phyloP scores from a whole-genome alignment of 2,113 vertebrate genomes.

The Aspidoscelis tigris region DNA sequence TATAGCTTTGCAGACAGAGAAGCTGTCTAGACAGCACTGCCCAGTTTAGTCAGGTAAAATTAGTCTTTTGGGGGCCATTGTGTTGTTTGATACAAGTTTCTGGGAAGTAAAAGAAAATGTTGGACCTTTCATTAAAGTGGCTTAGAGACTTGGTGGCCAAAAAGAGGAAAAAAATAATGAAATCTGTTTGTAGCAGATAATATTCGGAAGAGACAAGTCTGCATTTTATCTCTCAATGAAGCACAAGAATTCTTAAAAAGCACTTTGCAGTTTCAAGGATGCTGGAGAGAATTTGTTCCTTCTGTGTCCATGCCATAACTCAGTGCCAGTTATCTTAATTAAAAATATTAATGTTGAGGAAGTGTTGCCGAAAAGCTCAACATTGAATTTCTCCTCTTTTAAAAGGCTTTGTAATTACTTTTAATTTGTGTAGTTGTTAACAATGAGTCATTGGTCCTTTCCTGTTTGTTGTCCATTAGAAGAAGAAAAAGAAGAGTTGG shows the following conservation, averaged over 20 bases:
- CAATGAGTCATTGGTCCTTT: too few relatives aligned
- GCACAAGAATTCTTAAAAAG: background rate
- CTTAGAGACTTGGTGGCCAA: background rate
- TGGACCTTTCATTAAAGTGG: background rate
- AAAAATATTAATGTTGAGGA: conserved; percentile 67
- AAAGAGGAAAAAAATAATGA: background rate
- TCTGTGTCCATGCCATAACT: conserved; percentile 51
- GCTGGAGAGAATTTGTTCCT: conserved; percentile 18
- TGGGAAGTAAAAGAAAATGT: conserved; percentile 1
- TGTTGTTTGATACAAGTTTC: background rate
- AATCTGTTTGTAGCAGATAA: conserved; percentile 13
- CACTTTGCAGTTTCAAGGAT: background rate
- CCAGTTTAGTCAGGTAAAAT: background rate
- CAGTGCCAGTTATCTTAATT: conserved; percentile 66
- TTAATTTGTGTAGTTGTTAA: conserved; percentile 33
- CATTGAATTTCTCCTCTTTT: conserved; percentile 43
- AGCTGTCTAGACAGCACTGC: background rate
- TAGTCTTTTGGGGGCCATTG: background rate
- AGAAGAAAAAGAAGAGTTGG: too few relatives aligned
- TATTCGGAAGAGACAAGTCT: conserved; percentile 11
- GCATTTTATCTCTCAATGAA: background rate
- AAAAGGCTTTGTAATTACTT: conserved; percentile 58
- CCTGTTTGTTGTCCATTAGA: too few relatives aligned
- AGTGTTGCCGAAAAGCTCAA: conserved; percentile 55
- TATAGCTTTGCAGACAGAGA: background rate